Evolutionary conservation across 2,797 vertebrate species (phyloP).

Genomic region (Pseudochromis fuscus): DNA sequence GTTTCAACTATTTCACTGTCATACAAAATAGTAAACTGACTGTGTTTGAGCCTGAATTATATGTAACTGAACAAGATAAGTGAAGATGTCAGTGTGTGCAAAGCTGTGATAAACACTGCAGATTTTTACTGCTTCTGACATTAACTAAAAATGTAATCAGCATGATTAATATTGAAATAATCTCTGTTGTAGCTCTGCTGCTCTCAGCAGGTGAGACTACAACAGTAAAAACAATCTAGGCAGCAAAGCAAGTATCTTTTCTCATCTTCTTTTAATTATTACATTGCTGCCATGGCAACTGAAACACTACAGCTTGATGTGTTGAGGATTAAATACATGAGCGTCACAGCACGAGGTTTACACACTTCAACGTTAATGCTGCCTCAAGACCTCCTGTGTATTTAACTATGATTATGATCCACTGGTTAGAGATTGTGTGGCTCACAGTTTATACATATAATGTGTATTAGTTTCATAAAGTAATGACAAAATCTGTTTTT

Average conservation of each 20-base stretch:
- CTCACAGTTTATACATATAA: background rate
- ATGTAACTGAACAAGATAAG: no score
- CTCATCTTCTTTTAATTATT: slow-evolving; percentile 2
- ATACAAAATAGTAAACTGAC: no score
- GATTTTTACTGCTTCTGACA: background rate
- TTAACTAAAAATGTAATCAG: background rate
- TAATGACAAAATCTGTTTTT: slow-evolving; percentile 23
- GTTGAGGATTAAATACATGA: background rate
- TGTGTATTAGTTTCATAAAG: slow-evolving; percentile 12
- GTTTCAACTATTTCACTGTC: no score
- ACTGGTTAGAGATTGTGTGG: background rate
- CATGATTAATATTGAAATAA: no score
- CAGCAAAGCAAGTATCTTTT: background rate
- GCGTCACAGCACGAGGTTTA: background rate
- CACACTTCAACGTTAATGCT: background rate
- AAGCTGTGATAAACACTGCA: no score
- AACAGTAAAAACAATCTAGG: background rate
- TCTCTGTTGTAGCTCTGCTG: background rate
- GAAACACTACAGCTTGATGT: background rate
- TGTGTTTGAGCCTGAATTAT: no score
- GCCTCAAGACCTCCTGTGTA: slow-evolving; percentile 1
- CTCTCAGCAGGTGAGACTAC: background rate
- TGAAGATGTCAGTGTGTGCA: no score
- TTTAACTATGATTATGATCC: background rate
- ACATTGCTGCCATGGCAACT: background rate